phyloP scores from a whole-genome alignment of 2,113 vertebrate genomes.

The Halichoerus grypus region DNA sequence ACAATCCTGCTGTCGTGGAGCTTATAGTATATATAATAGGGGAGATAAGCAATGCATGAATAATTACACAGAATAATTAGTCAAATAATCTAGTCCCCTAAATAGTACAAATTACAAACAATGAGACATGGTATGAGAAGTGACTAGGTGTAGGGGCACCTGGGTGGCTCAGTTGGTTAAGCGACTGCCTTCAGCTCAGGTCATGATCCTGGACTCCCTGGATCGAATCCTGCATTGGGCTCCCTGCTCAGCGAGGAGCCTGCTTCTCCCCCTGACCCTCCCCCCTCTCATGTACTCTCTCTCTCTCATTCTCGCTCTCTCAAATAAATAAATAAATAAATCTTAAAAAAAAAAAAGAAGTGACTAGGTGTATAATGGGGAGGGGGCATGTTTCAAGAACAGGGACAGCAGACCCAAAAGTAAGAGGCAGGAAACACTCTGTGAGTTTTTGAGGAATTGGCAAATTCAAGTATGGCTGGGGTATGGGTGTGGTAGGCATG shows the following conservation, averaged over 20 bases:
- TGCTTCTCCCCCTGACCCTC: no score
- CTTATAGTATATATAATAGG: not conserved
- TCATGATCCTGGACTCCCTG: no score
- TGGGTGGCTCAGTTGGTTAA: no score
- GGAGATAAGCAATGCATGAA: not conserved
- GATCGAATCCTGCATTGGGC: no score
- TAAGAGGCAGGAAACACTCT: not conserved
- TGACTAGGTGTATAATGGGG: not conserved
- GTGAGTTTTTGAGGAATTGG: not conserved
- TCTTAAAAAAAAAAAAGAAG: not conserved
- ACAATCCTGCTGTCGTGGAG: not conserved
- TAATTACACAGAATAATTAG: slow-evolving; percentile 35
- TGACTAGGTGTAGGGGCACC: not conserved
- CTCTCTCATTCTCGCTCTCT: no score
- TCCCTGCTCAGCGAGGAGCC: no score
- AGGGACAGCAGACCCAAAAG: not conserved
- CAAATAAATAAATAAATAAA: no score
- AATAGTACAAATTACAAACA: slow-evolving; percentile 33
- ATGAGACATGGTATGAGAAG: not conserved
- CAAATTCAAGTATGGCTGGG: not conserved
- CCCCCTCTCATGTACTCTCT: no score
- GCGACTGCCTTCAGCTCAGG: no score
- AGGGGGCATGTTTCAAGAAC: not conserved
- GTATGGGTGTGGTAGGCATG: not conserved
- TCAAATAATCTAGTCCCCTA: not conserved